A percentile compares a stretch with the other conserved stretches of the same genome.
These are phyloP conservation scores for Malthinus flaveolus DNA, from an alignment of 2,888 invertebrate species.

Conservation along the genomic window DNA sequence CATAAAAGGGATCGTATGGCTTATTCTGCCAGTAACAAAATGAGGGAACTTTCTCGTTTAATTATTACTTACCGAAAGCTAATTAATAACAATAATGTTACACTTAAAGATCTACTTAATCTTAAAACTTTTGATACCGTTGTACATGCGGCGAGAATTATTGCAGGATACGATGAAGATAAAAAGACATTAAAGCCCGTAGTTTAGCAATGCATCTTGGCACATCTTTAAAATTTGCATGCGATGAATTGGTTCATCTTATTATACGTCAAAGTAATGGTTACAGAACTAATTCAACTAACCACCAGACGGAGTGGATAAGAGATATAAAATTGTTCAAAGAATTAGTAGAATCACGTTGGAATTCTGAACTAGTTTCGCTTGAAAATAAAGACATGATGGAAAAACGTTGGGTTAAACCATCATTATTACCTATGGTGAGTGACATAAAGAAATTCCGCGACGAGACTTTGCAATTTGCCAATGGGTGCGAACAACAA, in stretches of 20 bases:
- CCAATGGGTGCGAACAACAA: constrained; percentile 7
- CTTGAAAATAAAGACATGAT: constrained; percentile 1
- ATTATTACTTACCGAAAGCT: constrained; percentile 21
- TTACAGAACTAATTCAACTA: constrained; percentile 6
- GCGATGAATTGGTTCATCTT: constrained; percentile 12
- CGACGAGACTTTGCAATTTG: constrained; percentile 11
- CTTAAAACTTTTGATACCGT: constrained; percentile 12
- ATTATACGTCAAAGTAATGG: constrained; percentile 10
- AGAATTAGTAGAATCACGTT: background rate
- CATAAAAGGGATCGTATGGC: constrained; percentile 32
- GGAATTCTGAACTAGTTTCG: background rate
- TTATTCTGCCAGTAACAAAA: constrained; percentile 32
- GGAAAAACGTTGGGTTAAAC: constrained; percentile 27
- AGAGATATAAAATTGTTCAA: background rate
- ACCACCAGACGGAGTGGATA: background rate
- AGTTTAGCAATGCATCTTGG: constrained; percentile 5
- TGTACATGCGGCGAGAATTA: constrained; percentile 19
- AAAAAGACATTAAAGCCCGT: constrained; percentile 14
- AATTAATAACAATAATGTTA: background rate
- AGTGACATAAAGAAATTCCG: constrained; percentile 21
- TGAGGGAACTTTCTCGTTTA: constrained; percentile 33
- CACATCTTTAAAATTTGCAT: constrained; percentile 18
- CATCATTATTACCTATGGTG: constrained; percentile 21
- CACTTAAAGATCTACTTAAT: background rate
- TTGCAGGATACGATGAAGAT: constrained; percentile 21